A percentile compares a stretch with the other conserved stretches of the same genome.
These are phyloP conservation scores for Pycnomerus fuliginosus DNA, from an alignment of 2,888 invertebrate genomes.

Conservation along the genomic window DNA sequence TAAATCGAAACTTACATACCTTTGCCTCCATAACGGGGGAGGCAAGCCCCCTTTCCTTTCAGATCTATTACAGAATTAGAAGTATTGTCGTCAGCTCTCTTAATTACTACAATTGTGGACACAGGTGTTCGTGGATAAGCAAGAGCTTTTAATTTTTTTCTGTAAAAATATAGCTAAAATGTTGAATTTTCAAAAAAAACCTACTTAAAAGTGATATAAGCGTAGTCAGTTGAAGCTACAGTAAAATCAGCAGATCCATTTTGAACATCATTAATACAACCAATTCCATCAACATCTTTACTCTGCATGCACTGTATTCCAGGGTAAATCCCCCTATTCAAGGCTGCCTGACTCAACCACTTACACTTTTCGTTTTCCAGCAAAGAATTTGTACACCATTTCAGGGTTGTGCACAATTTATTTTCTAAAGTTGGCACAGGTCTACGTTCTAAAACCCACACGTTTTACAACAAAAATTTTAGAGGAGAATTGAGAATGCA, in stretches of 20 bases:
- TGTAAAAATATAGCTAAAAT: slow-evolving; percentile 46
- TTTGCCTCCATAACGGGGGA: slow-evolving; percentile 68
- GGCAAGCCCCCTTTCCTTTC: slow-evolving; percentile 60
- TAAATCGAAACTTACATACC: slow-evolving; percentile 47
- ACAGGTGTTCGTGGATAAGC: slow-evolving; percentile 61
- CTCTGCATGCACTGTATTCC: slow-evolving; percentile 57
- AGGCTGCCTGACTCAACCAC: slow-evolving; percentile 60
- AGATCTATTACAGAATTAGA: slow-evolving; percentile 60
- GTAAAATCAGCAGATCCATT: slow-evolving; percentile 59
- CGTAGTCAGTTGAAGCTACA: slow-evolving; percentile 63
- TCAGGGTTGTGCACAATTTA: no score
- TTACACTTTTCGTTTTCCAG: slow-evolving; percentile 61
- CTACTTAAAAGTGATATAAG: slow-evolving; percentile 64
- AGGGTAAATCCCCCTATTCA: slow-evolving; percentile 62
- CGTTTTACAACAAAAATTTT: no score
- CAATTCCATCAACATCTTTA: slow-evolving; percentile 49
- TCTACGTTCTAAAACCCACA: slow-evolving; percentile 13
- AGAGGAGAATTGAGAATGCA: no score
- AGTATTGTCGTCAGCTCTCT: slow-evolving; percentile 49
- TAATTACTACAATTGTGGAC: slow-evolving; percentile 58
- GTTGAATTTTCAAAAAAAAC: slow-evolving; percentile 34
- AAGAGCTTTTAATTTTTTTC: slow-evolving; percentile 58
- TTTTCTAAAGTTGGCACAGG: slow-evolving; percentile 27
- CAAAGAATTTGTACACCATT: slow-evolving; percentile 63
- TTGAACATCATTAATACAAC: slow-evolving; percentile 58